These are phyloP conservation scores for Chorisops tibialis DNA, from an alignment of 2,888 invertebrate species.

Conservation along the genomic window DNA sequence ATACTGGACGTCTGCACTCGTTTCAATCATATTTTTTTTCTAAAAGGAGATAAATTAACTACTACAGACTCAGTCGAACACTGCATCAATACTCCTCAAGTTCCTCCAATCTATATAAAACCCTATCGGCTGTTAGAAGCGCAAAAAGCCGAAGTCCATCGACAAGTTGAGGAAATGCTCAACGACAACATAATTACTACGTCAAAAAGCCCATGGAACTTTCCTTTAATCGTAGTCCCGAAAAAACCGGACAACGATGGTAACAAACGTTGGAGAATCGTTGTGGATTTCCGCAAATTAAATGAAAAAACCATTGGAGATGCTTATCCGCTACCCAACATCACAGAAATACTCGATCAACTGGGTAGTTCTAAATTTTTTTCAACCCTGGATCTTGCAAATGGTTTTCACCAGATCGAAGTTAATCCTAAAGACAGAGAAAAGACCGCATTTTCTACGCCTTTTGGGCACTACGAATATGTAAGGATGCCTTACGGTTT, in stretches of 20 bases:
- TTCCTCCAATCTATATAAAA: slow-evolving; percentile 16
- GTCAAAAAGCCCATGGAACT: too few species aligned
- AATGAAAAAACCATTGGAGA: slow-evolving; percentile 45
- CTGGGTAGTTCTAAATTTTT: slow-evolving; percentile 44
- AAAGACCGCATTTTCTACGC: slow-evolving; percentile 45
- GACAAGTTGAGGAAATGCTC: slow-evolving; percentile 40
- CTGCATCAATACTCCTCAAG: background rate
- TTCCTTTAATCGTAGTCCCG: too few species aligned
- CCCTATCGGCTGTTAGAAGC: slow-evolving; percentile 26
- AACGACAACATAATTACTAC: slow-evolving; percentile 39
- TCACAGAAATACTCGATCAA: slow-evolving; percentile 43
- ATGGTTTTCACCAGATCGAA: slow-evolving; percentile 45
- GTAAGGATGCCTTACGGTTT: slow-evolving; percentile 45
- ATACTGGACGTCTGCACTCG: background rate
- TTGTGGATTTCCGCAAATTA: slow-evolving; percentile 44
- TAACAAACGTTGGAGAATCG: slow-evolving; percentile 40
- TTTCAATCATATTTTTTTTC: slow-evolving; percentile 9
- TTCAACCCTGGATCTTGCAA: slow-evolving; percentile 43
- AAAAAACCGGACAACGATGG: slow-evolving; percentile 42
- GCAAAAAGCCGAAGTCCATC: slow-evolving; percentile 27
- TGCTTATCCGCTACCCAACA: slow-evolving; percentile 43
- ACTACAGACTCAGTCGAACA: slow-evolving; percentile 5
- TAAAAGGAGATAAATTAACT: slow-evolving; percentile 14
- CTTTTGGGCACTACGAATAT: slow-evolving; percentile 42
- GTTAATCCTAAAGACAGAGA: slow-evolving; percentile 37